Base-by-base conservation (phyloP, 2,797 vertebrate genomes). In the Paedocypris micromegethes region DNA sequence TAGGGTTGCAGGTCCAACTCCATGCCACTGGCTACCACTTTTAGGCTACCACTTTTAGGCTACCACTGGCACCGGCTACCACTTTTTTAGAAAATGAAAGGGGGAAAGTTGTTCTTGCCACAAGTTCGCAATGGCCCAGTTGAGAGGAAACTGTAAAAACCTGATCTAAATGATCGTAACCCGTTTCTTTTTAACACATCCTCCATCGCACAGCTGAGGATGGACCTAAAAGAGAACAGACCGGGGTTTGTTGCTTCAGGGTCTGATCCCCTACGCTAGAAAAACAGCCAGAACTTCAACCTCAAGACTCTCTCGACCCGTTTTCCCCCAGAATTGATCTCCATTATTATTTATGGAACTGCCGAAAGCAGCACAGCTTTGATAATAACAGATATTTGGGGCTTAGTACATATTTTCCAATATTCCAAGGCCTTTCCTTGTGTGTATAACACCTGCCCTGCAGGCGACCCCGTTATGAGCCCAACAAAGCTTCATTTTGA, bases 191-290 rank as follows among this genome's bases (percentile, higher is more conserved):
- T 3, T 82, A 74, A 62, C 71, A 65, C 5, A 61, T 77, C 78
- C 75, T 74, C 84, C 85, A 83, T 23, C 23, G 75, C 76, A 85
- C 81, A 87, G 83, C 78, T 85, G 79, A 73, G 70, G 37, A 68
- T 66, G 75, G 81, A 75, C 53, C 67, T 81, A 82, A 54, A 46
- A 64, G 9, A 51, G 59, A 72, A 38, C 51, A 48, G 42, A 55
- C 58, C 52, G 78, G 48, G 40, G 46, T 6, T 71, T 49, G 45
- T 55, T 44, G 41, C 49, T 70, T 63, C 9, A 42, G 61, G 43
- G 80, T 80, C 78, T 68, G 54, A 44, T 38, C 64, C 49, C 67
- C 59, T 6, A 57, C 46, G 53, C n/a, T 6, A 47, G 37, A 56
- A 78, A 77, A 70, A 78, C 74, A 75, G 79, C 79, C 81, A 83